Conservation (phyloP, 2,113 vertebrate genomes). For the Larimichthys crocea region DNA sequence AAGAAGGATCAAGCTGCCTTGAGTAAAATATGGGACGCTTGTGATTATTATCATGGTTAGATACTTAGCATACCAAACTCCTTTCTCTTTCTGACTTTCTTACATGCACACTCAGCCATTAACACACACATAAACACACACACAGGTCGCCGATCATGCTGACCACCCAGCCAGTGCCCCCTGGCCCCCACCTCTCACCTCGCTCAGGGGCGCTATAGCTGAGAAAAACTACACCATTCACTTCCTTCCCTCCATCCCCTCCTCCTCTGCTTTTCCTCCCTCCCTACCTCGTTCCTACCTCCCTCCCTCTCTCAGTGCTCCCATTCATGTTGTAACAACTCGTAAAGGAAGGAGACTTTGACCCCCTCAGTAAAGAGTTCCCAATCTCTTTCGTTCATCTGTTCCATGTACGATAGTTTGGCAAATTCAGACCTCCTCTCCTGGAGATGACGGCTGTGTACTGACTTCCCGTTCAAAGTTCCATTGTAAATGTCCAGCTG, state of each 20-base stretch:
- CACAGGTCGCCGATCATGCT: slow-evolving; percentile 62
- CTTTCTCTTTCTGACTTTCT: slow-evolving; percentile 61
- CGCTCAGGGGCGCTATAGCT: slow-evolving; percentile 71
- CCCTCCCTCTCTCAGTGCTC: slow-evolving; percentile 66
- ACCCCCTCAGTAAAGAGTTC: slow-evolving; percentile 79
- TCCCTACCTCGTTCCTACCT: slow-evolving; percentile 48
- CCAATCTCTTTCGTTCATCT: slow-evolving; percentile 61
- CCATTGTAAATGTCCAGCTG: slow-evolving; percentile 48
- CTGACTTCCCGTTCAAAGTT: slow-evolving; percentile 65
- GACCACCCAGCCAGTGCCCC: slow-evolving; percentile 83
- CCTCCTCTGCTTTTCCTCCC: slow-evolving; percentile 31
- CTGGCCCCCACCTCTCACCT: slow-evolving; percentile 78
- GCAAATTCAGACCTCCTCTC: slow-evolving; percentile 46
- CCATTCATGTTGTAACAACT: slow-evolving; percentile 86
- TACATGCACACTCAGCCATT: slow-evolving; percentile 63
- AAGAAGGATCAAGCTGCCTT: slow-evolving; percentile 43
- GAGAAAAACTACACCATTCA: slow-evolving; percentile 82
- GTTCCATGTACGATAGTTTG: slow-evolving; percentile 44
- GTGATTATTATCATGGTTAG: slow-evolving; percentile 70
- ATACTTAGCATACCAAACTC: slow-evolving; percentile 50
- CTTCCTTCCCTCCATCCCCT: slow-evolving; percentile 75
- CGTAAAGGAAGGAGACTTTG: slow-evolving; percentile 86
- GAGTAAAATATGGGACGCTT: slow-evolving; percentile 63
- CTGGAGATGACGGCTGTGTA: slow-evolving; percentile 19
- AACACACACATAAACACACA: slow-evolving; percentile 71